A percentile compares a stretch with the other conserved stretches of the same genome.
phyloP scores from a whole-genome alignment of 2,113 vertebrate species.

The Tamias sibiricus region DNA sequence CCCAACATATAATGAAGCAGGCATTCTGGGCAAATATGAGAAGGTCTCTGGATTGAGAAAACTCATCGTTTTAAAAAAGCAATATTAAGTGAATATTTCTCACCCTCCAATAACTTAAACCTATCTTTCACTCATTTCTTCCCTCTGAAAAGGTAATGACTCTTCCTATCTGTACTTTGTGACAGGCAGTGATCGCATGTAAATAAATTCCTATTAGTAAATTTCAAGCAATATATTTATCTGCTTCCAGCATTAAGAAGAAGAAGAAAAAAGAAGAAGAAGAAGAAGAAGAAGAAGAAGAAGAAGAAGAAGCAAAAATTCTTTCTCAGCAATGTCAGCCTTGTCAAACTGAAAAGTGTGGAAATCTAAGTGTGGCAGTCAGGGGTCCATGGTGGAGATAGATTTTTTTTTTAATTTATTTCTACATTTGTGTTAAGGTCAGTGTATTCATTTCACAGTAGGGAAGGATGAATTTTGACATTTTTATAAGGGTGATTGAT shows the following conservation, averaged over 20 bases:
- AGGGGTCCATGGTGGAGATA: slow-evolving; percentile 45
- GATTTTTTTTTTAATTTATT: slow-evolving; percentile 76
- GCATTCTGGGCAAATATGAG: neutral
- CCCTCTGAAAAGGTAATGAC: neutral
- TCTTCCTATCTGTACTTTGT: neutral
- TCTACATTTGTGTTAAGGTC: slow-evolving; percentile 83
- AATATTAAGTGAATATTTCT: neutral
- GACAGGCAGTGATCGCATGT: neutral
- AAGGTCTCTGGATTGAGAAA: slow-evolving; percentile 5
- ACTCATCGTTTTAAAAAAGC: slow-evolving; percentile 3
- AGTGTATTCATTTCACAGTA: slow-evolving; percentile 83
- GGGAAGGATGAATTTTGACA: slow-evolving; percentile 82
- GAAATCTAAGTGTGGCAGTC: slow-evolving; percentile 63
- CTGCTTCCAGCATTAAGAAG: neutral
- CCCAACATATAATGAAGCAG: neutral
- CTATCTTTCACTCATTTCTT: neutral
- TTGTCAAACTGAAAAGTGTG: slow-evolving; percentile 71
- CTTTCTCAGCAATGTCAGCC: slow-evolving; percentile 63
- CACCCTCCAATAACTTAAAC: neutral
- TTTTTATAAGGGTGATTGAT: slow-evolving; percentile 82
- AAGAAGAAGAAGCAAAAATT: neutral
- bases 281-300: neutral
- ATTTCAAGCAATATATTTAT: slow-evolving; percentile 50
- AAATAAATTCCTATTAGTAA: slow-evolving; percentile 61
- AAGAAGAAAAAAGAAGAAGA: neutral